Conservation (phyloP, 2,113 vertebrate genomes). For the Polyodon spathula region DNA sequence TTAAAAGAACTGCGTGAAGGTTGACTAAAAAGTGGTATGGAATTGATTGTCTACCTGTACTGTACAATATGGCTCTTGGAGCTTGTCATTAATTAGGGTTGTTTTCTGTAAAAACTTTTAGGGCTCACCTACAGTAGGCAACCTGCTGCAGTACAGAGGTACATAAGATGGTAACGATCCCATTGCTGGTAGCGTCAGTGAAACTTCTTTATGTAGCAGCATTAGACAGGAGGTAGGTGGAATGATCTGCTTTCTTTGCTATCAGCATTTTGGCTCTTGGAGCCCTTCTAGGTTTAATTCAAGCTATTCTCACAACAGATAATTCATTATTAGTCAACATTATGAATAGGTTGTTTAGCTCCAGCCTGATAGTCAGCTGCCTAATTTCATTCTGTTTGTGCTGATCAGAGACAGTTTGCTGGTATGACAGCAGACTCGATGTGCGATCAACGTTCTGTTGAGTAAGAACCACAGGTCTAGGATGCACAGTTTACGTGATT, state of each 20-base stretch:
- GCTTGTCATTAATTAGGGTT: no score
- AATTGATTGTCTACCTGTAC: no score
- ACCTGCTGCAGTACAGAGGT: no score
- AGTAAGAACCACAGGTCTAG: not conserved
- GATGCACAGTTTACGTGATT: no score
- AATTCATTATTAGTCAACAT: not conserved
- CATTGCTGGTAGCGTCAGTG: no score
- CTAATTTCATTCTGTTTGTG: not conserved
- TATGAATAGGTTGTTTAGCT: not conserved
- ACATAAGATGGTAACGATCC: no score
- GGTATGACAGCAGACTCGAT: not conserved
- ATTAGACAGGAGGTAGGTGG: not conserved
- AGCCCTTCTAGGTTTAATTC: not conserved
- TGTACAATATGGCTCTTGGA: no score
- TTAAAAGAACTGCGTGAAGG: no score
- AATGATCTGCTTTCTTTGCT: not conserved
- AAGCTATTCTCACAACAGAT: not conserved
- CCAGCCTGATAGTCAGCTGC: not conserved
- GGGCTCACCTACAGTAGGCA: no score
- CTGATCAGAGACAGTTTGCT: not conserved
- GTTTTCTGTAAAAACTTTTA: no score
- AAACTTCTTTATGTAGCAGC: no score
- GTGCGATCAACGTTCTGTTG: not conserved
- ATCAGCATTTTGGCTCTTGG: not conserved
- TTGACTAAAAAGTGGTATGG: no score